phyloP scores from a whole-genome alignment of 2,113 vertebrate species.

The Eira barbara region DNA sequence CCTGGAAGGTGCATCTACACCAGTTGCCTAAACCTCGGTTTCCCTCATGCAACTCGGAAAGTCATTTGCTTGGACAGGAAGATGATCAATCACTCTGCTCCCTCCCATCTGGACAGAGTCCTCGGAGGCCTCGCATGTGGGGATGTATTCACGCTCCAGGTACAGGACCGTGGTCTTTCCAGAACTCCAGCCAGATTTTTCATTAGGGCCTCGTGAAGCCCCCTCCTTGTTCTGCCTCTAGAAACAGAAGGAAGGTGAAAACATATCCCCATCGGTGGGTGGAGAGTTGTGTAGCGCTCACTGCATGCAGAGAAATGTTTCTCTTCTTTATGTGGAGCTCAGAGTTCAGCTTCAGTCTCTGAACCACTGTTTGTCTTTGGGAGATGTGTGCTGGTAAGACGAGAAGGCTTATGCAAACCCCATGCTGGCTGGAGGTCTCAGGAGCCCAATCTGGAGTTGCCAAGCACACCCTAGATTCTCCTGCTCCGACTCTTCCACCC shows the following conservation, averaged over 20 bases:
- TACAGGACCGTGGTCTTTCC: not conserved
- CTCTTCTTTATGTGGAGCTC: not conserved
- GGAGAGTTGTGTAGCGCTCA: not conserved
- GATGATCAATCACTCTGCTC: not conserved
- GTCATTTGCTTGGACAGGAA: not conserved
- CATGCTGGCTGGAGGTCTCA: not conserved
- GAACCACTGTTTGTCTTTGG: not conserved
- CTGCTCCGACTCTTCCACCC: not conserved
- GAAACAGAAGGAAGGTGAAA: not conserved
- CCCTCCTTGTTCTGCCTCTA: not conserved
- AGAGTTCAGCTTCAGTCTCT: not conserved
- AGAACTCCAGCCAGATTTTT: not conserved
- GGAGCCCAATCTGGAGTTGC: not conserved
- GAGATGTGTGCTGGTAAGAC: not conserved
- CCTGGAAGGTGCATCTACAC: not conserved
- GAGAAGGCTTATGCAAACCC: not conserved
- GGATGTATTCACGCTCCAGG: not conserved
- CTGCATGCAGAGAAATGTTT: not conserved
- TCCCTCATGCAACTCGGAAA: not conserved
- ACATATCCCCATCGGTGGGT: not conserved
- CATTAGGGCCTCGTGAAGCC: not conserved
- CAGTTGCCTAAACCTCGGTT: not conserved
- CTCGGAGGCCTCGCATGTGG: not conserved
- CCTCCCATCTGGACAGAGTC: not conserved
- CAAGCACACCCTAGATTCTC: not conserved